Evolutionary conservation across 2,888 invertebrate genomes (phyloP), one percentile per base, ranked within the genome.

Genomic region (Plebejus melissa): DNA sequence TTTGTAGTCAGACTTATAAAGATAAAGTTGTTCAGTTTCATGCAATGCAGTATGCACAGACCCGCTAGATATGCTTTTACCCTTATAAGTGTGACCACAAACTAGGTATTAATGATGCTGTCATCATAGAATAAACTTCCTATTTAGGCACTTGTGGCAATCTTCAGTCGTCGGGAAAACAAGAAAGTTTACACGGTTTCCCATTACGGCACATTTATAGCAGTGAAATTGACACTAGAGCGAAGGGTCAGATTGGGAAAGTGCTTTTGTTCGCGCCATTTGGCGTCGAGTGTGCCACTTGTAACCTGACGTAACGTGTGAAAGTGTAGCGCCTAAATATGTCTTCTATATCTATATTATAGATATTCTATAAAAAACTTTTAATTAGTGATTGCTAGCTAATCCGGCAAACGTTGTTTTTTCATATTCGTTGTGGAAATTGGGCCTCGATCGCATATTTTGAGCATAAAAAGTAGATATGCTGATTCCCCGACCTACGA

Each of bases 191-290:
- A 72, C 50, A 54, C 13, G 6, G 16, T 72, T 28, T 72, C 28
- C 28, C 11, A 5, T 65, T 65, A 9, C 32, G 46, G 11, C 54
- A 72, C 54, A 50, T 72, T 54, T 72, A 72, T 72, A 50, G 54
- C 54, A 13, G 54, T 32, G 54, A 72, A 72, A 72, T 50, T 72
- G 50, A 32, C 72, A 46, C 46, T 72, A 28, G 32, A 72, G 50
- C 54, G 75, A 77, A 78, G 78, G 76, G 78, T 77, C 76, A 72
- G 72, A 54, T 32, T 74, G 75, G 75, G 74, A 76, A 74, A 77
- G 77, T 76, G 75, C 75, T 75, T 78, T 79, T 79, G 76, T 79
- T 75, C 76, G 54, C 28, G 32, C 58, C 76, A 77, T 76, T 78
- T 76, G 75, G 22, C 76, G 65, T 28, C 11, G 74, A 76, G 76